Evolutionary conservation across 1,140 invertebrate genomes (phyloP), one percentile per base, ranked within the genome.

Genomic region (Sinonovacula constricta): DNA sequence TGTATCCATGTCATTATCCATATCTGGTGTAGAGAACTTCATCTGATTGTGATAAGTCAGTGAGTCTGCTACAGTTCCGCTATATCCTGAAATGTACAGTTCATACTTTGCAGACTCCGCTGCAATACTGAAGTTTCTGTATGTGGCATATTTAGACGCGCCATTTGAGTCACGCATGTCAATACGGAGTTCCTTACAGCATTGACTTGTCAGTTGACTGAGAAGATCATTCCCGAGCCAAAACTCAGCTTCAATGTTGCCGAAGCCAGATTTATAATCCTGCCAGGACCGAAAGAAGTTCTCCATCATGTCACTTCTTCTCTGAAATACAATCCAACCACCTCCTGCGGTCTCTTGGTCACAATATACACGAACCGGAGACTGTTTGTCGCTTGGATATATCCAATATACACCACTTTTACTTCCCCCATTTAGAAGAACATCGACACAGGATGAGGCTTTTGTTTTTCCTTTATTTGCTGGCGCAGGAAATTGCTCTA

Each of bases 191-290:
- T 67, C 65, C 26, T 53, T n/a, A n/a, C n/a, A 15, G 12, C 45
- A 24, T 15, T 36, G 18, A 5, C 7, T 0, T 0, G 79, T 81
- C 28, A 83, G 24, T 1, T 7, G 18, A 54, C 74, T 30, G 0
- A 82, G 7, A 15, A 49, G 33, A 26, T 81, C 79, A 67, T 83
- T 81, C 0, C 90, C 91, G 0, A 90, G 49, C 91, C 91, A 91
- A 72, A 83, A 89, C 45, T 90, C 87, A 0, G 92, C 92, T 1
- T 92, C 93, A 81, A 95, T 95, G 90, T 97, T 95, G 2, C 97
- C 97, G 88, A 98, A 98, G 14, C 97, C 97, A 84, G 96, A 96
- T 89, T 97, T 97, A 88, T 98, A 98, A 85, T 97, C 95, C 15
- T 94, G 93, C 96, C 96, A 98, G 88, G 97, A 95, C 7, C 96